phyloP scores from a whole-genome alignment of 1,140 invertebrate genomes.

The Dolichoris vasculosae region DNA sequence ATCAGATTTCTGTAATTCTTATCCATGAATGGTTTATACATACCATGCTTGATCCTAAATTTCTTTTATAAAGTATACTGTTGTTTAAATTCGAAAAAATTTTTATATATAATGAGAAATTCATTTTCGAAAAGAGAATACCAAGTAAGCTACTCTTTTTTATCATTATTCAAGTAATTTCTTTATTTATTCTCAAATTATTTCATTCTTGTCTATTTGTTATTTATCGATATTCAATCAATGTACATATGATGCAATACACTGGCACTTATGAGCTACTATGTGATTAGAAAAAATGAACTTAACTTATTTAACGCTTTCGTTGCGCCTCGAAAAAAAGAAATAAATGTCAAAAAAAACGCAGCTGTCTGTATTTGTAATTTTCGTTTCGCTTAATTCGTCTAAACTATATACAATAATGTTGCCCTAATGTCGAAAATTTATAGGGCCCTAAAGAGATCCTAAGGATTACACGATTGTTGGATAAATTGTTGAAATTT shows the following conservation, averaged over 20 bases:
- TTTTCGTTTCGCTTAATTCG: constrained; percentile 47
- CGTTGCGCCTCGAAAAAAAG: constrained; percentile 2
- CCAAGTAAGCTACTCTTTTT: neutral
- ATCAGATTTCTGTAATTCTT: no score
- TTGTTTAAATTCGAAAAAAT: neutral
- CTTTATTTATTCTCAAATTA: neutral
- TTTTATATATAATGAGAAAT: neutral
- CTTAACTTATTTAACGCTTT: constrained; percentile 1
- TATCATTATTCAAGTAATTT: neutral
- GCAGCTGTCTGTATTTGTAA: constrained; percentile 17
- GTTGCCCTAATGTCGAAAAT: constrained; percentile 15
- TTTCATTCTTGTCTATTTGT: neutral
- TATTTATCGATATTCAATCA: neutral
- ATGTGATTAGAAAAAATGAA: neutral
- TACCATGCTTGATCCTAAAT: neutral
- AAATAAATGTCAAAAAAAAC: constrained; percentile 19
- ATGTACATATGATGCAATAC: neutral
- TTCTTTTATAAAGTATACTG: neutral
- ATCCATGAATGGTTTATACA: neutral
- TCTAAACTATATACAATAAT: constrained; percentile 50
- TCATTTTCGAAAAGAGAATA: neutral
- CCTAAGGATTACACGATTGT: constrained; percentile 49
- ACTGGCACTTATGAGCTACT: neutral
- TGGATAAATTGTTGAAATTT: constrained; percentile 48
- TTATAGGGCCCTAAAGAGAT: constrained; percentile 42